phyloP scores from a whole-genome alignment of 2,888 invertebrate species.

The Eurois occulta region DNA sequence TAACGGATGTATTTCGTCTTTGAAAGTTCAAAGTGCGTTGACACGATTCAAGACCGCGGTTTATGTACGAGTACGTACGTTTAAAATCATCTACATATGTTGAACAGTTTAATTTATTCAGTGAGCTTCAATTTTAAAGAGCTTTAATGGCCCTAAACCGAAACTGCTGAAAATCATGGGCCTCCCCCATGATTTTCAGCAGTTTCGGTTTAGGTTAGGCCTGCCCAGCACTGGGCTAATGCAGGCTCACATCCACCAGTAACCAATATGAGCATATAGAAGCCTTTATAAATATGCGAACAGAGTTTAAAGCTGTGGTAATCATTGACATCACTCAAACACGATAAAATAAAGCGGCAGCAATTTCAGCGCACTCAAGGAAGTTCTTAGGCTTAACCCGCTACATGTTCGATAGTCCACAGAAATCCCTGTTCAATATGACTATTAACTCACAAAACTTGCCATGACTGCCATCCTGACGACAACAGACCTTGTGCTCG shows the following conservation, averaged over 20 bases:
- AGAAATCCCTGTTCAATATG: slow-evolving; percentile 42
- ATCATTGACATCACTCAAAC: not conserved
- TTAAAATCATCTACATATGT: slow-evolving; percentile 3
- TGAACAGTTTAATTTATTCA: not conserved
- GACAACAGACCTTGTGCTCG: slow-evolving; percentile 54
- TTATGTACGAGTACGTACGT: not conserved
- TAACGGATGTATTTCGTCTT: slow-evolving; percentile 24
- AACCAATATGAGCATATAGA: not conserved
- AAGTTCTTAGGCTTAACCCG: not conserved
- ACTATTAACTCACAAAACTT: slow-evolving; percentile 47
- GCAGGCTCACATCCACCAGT: not conserved
- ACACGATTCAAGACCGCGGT: slow-evolving; percentile 28
- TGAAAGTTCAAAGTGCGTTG: slow-evolving; percentile 52
- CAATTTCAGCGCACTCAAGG: not conserved
- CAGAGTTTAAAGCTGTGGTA: not conserved
- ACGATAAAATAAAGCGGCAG: not conserved
- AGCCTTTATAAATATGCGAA: not conserved
- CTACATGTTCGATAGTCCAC: slow-evolving; percentile 1
- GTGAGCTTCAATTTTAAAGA: not conserved
- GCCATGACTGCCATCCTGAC: slow-evolving; percentile 48
- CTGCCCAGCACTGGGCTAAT: not conserved
- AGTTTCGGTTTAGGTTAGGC: no score
- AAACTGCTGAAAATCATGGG: not conserved
- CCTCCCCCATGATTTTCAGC: no score
- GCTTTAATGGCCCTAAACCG: not conserved